Evolutionary conservation across 37 sponge, comb jelly and placozoan species (phyloP).

Genomic region (Mnemiopsis leidyi): DNA sequence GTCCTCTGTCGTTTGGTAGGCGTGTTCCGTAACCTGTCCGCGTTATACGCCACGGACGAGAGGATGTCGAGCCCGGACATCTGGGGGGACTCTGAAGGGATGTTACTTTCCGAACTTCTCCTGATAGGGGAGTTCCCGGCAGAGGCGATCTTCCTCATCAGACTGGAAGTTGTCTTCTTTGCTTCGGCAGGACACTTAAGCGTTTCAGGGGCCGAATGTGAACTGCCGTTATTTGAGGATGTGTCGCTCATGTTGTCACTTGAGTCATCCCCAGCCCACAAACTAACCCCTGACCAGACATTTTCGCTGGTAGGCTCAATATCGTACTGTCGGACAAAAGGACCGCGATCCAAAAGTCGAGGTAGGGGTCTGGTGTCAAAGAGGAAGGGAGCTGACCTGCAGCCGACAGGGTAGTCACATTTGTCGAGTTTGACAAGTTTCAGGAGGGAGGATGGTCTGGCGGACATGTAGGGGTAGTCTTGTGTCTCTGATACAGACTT

Average conservation of each 20-base stretch:
- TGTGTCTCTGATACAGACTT: conserved; percentile 30
- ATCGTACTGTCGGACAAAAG: conserved; percentile 52
- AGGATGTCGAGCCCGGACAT: conserved; percentile 55
- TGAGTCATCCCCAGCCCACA: conserved; percentile 57
- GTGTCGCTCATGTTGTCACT: conserved; percentile 26
- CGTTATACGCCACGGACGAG: conserved; percentile 48
- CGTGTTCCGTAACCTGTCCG: conserved; percentile 48
- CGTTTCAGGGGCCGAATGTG: neutral
- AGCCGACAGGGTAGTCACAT: conserved; percentile 52
- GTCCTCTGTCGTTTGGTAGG: conserved; percentile 30
- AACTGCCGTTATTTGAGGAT: conserved; percentile 24
- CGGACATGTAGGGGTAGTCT: conserved; percentile 56
- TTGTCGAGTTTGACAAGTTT: conserved; percentile 39
- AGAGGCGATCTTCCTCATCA: neutral
- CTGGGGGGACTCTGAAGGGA: neutral
- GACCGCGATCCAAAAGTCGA: neutral
- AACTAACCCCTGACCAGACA: conserved; percentile 34
- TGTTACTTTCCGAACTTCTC: neutral
- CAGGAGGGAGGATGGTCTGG: conserved; percentile 42
- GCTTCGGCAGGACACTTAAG: neutral
- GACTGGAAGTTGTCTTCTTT: neutral
- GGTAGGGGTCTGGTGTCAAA: conserved; percentile 18
- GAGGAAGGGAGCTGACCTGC: conserved; percentile 61
- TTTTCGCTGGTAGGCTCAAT: conserved; percentile 37
- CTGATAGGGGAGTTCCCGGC: conserved; percentile 34